Percentiles rank a stretch among this genome's conserved stretches.
Conservation (phyloP, 2,797 vertebrate species). For the Nothura maculosa region DNA sequence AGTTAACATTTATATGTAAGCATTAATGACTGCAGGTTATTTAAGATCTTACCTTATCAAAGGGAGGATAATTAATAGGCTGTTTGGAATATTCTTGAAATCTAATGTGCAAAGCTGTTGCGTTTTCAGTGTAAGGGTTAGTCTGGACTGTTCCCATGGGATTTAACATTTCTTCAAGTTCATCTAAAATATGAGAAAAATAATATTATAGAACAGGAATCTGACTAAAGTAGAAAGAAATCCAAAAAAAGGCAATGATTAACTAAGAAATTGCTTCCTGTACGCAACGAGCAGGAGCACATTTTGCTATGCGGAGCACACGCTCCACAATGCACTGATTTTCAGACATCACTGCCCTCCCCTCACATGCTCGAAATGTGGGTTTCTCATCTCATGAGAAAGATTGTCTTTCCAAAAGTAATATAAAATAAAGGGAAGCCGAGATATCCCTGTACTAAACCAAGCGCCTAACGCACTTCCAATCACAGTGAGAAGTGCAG, state of each 20-base stretch:
- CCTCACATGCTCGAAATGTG: neutral
- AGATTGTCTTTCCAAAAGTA: neutral
- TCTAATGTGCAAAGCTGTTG: constrained; percentile 92
- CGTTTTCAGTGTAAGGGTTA: constrained; percentile 96
- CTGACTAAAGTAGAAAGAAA: neutral
- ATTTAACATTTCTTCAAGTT: constrained; percentile 99
- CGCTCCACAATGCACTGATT: neutral
- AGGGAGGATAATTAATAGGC: constrained; percentile 91
- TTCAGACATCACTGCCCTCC: neutral
- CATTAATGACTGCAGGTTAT: neutral
- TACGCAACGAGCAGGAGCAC: neutral
- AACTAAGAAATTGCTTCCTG: neutral
- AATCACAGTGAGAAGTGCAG: neutral
- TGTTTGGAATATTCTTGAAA: constrained; percentile 91
- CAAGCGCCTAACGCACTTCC: neutral
- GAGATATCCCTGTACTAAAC: neutral
- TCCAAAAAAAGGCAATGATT: neutral
- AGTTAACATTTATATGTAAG: neutral
- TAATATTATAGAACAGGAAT: neutral
- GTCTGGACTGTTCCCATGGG: constrained; percentile 97
- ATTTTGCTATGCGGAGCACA: neutral
- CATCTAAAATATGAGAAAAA: constrained; percentile 87
- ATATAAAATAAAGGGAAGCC: neutral
- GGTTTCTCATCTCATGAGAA: neutral
- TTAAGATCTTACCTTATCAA: constrained; percentile 91